A percentile compares a stretch with the other conserved stretches of the same genome.
Evolutionary conservation across 1,140 invertebrate species (phyloP).

Genomic region (Laupala kohalensis): DNA sequence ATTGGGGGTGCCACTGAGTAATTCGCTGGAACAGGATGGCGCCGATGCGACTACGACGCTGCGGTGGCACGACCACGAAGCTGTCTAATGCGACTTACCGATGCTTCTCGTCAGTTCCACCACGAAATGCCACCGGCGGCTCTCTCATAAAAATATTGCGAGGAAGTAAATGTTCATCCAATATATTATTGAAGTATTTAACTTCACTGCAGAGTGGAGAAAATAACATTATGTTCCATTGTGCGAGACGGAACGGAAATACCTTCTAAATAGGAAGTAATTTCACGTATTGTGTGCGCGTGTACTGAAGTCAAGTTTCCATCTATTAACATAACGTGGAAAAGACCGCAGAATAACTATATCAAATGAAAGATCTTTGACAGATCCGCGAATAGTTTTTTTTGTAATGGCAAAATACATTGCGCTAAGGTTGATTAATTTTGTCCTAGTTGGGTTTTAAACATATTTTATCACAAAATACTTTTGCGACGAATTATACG

Average conservation of each 20-base stretch:
- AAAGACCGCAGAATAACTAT: too few relatives aligned
- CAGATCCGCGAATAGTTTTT: too few relatives aligned
- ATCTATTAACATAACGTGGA: too few relatives aligned
- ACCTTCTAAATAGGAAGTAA: background rate
- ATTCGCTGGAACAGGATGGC: background rate
- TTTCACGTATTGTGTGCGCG: too few relatives aligned
- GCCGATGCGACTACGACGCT: background rate
- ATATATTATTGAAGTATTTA: background rate
- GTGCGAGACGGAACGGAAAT: background rate
- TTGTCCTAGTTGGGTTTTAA: too few relatives aligned
- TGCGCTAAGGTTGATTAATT: too few relatives aligned
- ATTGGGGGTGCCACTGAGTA: background rate
- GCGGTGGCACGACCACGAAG: background rate
- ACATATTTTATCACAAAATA: too few relatives aligned
- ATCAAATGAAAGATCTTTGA: too few relatives aligned
- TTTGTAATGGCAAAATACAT: too few relatives aligned
- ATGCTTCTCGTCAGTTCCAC: background rate
- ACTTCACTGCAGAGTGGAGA: background rate
- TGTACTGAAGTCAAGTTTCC: too few relatives aligned
- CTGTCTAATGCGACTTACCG: background rate
- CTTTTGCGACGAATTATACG: too few relatives aligned
- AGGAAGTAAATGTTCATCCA: background rate
- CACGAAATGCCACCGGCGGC: too few relatives aligned
- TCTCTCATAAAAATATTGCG: background rate
- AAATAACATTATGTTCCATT: background rate